phyloP scores from a whole-genome alignment of 1,140 invertebrate genomes.

The Goniozus legneri region DNA sequence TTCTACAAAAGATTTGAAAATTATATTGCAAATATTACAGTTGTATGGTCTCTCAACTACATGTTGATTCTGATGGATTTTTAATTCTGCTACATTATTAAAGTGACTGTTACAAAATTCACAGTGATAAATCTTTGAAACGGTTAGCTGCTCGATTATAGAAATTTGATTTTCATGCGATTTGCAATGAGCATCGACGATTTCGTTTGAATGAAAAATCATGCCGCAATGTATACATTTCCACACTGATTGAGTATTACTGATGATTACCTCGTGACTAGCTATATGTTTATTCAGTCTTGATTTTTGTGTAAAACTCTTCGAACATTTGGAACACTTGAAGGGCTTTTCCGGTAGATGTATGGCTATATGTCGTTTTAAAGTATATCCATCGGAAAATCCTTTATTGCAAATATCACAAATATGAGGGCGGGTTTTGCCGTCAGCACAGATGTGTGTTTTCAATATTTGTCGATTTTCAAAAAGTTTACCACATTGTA shows the following conservation, averaged over 20 bases:
- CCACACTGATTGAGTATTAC: constrained; percentile 30
- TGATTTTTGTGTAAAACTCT: constrained; percentile 47
- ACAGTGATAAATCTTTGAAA: constrained; percentile 53
- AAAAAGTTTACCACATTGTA: constrained; percentile 35
- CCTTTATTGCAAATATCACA: constrained; percentile 91
- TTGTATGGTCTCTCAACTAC: constrained; percentile 55
- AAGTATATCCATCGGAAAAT: constrained; percentile 85
- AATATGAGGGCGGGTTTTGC: constrained; percentile 67
- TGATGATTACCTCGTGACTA: constrained; percentile 28
- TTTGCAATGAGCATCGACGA: constrained; percentile 24
- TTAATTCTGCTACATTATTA: constrained; percentile 48
- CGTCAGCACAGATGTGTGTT: constrained; percentile 27
- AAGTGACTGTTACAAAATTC: constrained; percentile 60
- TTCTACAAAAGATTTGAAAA: constrained; percentile 51
- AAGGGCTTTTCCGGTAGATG: constrained; percentile 73
- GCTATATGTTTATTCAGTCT: constrained; percentile 33
- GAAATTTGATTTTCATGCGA: constrained; percentile 23
- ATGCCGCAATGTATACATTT: constrained; percentile 31
- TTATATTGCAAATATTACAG: constrained; percentile 55
- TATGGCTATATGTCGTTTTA: constrained; percentile 64
- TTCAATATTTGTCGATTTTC: constrained; percentile 21
- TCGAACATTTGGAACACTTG: constrained; percentile 75
- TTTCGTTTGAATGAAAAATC: constrained; percentile 19
- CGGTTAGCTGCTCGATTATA: constrained; percentile 26
- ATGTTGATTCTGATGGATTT: constrained; percentile 52